Evolutionary conservation across 2,888 invertebrate species (phyloP).

Genomic region (Zaprionus lineosus): DNA sequence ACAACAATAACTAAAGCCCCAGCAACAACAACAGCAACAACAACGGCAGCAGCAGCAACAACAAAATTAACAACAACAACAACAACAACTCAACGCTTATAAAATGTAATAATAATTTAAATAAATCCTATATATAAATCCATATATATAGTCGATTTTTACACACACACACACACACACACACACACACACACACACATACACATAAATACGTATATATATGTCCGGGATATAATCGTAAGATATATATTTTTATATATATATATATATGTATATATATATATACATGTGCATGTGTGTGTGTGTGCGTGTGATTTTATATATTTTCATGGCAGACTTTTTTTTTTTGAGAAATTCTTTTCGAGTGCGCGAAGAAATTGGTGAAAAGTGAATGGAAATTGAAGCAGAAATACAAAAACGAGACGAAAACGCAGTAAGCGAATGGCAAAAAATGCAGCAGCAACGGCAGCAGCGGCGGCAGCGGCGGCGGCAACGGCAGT

Average conservation of each 20-base stretch:
- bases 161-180: too few relatives aligned
- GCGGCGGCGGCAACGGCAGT: slow-evolving; percentile 22
- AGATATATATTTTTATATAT: too few relatives aligned
- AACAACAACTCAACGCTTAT: background rate
- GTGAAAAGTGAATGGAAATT: slow-evolving; percentile 18
- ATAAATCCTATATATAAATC: too few relatives aligned
- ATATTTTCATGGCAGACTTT: slow-evolving; percentile 5
- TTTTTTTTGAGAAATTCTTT: slow-evolving; percentile 55
- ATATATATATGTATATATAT: too few relatives aligned
- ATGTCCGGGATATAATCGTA: too few relatives aligned
- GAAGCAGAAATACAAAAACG: slow-evolving; percentile 23
- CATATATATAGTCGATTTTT: too few relatives aligned
- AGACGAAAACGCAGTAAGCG: slow-evolving; percentile 46
- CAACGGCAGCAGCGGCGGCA: slow-evolving; percentile 10
- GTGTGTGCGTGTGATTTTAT: too few relatives aligned
- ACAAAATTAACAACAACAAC: slow-evolving; percentile 1
- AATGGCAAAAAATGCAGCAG: slow-evolving; percentile 57
- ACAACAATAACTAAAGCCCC: too few relatives aligned
- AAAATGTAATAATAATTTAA: background rate
- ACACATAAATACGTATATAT: too few relatives aligned
- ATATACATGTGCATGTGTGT: too few relatives aligned
- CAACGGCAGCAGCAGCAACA: background rate
- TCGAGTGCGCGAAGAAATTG: slow-evolving; percentile 49
- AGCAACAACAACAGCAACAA: background rate
- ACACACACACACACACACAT: too few relatives aligned